phyloP scores from a whole-genome alignment of 2,888 invertebrate genomes.

The Muscina levida region DNA sequence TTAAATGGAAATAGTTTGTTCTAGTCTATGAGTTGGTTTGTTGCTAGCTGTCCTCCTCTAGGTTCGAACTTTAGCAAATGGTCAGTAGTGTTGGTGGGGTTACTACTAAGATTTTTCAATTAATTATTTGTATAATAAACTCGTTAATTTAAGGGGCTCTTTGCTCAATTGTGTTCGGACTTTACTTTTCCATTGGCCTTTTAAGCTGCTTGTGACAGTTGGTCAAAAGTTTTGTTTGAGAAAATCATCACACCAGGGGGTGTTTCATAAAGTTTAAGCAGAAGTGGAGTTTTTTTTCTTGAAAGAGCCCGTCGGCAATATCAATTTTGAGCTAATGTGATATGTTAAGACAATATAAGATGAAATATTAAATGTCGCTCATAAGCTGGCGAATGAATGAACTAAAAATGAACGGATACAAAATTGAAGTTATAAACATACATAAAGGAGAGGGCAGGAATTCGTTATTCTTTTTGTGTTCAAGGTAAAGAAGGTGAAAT shows the following conservation, averaged over 20 bases:
- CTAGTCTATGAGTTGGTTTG: too few relatives aligned
- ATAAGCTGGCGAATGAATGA: too few relatives aligned
- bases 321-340: constrained; percentile 1
- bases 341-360: background rate
- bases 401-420: too few relatives aligned
- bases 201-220: constrained; percentile 30
- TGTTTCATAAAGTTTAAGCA: background rate
- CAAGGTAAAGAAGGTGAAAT: too few relatives aligned
- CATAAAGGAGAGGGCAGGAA: too few relatives aligned
- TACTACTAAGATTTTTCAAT: constrained; percentile 16
- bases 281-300: constrained; percentile 1
- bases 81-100: constrained; percentile 1
- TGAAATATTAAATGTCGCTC: too few relatives aligned
- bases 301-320: background rate
- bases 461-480: too few relatives aligned
- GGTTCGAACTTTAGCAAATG: too few relatives aligned
- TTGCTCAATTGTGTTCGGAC: background rate
- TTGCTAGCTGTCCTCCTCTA: too few relatives aligned
- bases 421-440: too few relatives aligned
- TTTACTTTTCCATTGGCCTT: background rate
- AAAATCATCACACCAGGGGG: background rate
- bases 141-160: constrained; percentile 37
- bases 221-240: constrained; percentile 28
- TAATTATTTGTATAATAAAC: constrained; percentile 49
- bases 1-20: constrained; percentile 34